These are phyloP conservation scores for Acipenser transmontanus DNA, from an alignment of 2,797 vertebrate genomes.

Conservation along the genomic window DNA sequence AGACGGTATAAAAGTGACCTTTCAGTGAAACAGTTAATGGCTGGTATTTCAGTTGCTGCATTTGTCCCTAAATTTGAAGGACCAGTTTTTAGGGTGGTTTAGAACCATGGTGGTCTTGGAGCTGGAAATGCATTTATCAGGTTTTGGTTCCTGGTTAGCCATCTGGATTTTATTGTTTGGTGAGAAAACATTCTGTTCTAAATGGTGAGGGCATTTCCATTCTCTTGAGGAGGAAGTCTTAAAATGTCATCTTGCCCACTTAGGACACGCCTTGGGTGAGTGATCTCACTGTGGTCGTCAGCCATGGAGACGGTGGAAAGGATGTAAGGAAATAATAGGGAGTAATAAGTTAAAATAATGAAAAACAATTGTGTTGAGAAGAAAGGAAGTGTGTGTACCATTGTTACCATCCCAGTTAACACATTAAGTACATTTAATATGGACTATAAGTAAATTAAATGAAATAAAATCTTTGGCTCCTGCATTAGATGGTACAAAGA, in stretches of 20 bases:
- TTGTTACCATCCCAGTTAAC: too few relatives aligned
- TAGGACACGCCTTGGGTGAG: slow-evolving; percentile 16
- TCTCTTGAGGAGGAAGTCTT: slow-evolving; percentile 5
- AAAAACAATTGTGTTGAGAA: background rate
- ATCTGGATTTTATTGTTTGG: slow-evolving; percentile 19
- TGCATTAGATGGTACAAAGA: too few relatives aligned
- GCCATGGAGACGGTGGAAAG: slow-evolving; percentile 13
- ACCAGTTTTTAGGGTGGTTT: too few relatives aligned
- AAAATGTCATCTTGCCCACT: slow-evolving; percentile 10
- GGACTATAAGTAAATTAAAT: too few relatives aligned
- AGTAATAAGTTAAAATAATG: slow-evolving; percentile 11
- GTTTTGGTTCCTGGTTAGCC: slow-evolving; percentile 14
- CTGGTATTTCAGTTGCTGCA: too few relatives aligned
- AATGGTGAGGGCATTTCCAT: background rate
- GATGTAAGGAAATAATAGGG: slow-evolving; percentile 1
- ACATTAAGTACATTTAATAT: too few relatives aligned
- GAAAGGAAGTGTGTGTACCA: background rate
- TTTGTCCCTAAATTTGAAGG: too few relatives aligned
- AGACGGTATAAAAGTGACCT: too few relatives aligned
- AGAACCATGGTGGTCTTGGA: too few relatives aligned
- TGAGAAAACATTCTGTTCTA: slow-evolving; percentile 11
- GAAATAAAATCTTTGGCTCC: too few relatives aligned
- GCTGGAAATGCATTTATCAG: background rate
- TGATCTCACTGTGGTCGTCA: slow-evolving; percentile 7
- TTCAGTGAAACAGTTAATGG: too few relatives aligned